Conservation (phyloP, 2,113 vertebrate genomes). For the Petrocephalus microphthalmus region DNA sequence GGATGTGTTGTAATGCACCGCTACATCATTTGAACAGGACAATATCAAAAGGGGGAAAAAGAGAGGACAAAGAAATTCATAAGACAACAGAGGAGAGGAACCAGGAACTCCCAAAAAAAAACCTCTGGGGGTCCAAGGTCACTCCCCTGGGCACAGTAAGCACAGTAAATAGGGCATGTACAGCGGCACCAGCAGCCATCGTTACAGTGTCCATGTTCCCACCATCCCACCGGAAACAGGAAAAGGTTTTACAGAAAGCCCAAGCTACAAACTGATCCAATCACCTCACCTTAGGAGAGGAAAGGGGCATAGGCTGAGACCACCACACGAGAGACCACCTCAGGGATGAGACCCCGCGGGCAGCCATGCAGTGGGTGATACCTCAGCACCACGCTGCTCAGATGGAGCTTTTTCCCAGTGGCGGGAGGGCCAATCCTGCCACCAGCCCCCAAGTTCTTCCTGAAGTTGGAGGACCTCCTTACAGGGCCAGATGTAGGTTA, state of each 20-base stretch:
- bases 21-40: neutral
- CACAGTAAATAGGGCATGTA: neutral
- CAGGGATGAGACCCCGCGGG: too few species aligned
- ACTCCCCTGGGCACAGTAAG: too few species aligned
- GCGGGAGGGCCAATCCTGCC: too few species aligned
- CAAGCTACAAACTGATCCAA: neutral
- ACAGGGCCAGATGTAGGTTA: too few species aligned
- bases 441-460: too few species aligned
- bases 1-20: too few species aligned
- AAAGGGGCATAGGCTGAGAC: too few species aligned
- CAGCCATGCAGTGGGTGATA: too few species aligned
- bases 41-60: neutral
- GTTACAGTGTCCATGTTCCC: neutral
- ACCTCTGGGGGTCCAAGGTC: neutral
- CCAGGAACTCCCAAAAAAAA: neutral
- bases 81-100: neutral
- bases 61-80: neutral
- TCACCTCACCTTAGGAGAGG: neutral
- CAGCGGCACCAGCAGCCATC: neutral
- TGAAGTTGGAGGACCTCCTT: too few species aligned
- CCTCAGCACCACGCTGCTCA: too few species aligned
- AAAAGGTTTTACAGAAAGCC: neutral
- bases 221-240: neutral
- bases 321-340: too few species aligned
- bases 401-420: too few species aligned